Evolutionary conservation across 1,140 invertebrate genomes (phyloP).

Genomic region (Neotoxoptera formosana): DNA sequence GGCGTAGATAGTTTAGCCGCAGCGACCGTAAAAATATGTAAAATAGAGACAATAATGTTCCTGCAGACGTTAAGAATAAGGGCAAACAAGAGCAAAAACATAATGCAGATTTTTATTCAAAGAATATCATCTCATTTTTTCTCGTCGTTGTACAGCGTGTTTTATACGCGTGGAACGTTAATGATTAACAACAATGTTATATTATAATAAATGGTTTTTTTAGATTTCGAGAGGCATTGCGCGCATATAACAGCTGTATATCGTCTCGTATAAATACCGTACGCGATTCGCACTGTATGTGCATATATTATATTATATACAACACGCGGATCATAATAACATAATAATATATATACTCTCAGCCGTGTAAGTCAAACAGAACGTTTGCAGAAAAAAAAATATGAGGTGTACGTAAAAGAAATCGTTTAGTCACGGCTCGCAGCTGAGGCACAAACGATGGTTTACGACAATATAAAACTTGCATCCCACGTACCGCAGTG

Average conservation of each 20-base stretch:
- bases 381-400: background rate
- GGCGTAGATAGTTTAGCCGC: background rate
- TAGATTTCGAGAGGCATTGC: conserved; percentile 6
- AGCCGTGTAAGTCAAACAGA: background rate
- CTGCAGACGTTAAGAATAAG: background rate
- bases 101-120: background rate
- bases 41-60: background rate
- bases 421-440: conserved; percentile 23
- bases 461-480: conserved; percentile 40
- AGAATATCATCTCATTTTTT: background rate
- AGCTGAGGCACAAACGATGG: background rate
- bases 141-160: background rate
- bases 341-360: background rate
- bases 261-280: background rate
- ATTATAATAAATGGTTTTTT: conserved; percentile 13
- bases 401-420: background rate
- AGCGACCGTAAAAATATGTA: background rate
- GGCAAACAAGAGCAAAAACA: background rate
- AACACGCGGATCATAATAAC: background rate
- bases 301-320: too few relatives aligned
- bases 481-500: background rate
- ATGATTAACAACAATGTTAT: background rate
- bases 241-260: background rate
- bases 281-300: background rate
- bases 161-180: background rate